These are phyloP conservation scores for Cheirogaleus major DNA, from an alignment of 2,797 vertebrate genomes.

Conservation along the genomic window DNA sequence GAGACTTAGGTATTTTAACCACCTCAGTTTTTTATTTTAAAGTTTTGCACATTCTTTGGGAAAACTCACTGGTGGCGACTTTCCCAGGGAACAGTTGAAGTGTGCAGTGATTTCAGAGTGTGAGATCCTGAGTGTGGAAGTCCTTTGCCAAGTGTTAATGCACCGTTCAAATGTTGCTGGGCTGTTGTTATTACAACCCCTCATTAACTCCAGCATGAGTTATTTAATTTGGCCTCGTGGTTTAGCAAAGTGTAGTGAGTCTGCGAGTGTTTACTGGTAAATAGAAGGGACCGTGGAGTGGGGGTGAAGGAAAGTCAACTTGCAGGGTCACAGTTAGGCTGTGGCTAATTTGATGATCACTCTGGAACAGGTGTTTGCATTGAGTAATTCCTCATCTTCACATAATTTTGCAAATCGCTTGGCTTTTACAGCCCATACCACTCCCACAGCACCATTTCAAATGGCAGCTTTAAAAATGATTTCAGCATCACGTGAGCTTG, in stretches of 20 bases:
- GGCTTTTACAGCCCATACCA: neutral
- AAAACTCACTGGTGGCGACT: neutral
- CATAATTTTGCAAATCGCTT: constrained; percentile 51
- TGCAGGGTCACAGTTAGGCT: constrained; percentile 47
- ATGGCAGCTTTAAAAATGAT: neutral
- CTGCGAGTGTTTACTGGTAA: constrained; percentile 49
- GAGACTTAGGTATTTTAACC: neutral
- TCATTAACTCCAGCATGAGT: neutral
- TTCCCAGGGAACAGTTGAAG: constrained; percentile 28
- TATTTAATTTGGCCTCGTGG: constrained; percentile 15
- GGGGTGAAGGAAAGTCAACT: neutral
- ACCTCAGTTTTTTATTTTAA: constrained; percentile 15
- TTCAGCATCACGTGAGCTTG: neutral
- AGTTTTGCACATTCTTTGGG: constrained; percentile 12
- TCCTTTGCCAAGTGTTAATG: neutral
- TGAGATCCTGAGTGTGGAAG: neutral
- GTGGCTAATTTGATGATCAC: constrained; percentile 70
- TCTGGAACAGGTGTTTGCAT: constrained; percentile 67
- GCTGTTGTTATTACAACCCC: neutral
- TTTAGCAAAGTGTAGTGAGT: neutral
- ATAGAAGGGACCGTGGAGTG: neutral
- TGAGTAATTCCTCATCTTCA: constrained; percentile 46
- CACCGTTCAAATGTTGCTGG: neutral
- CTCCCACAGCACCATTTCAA: neutral
- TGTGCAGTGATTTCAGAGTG: neutral